Conservation (phyloP, 2,888 invertebrate genomes). For the Tachystola acroxantha region DNA sequence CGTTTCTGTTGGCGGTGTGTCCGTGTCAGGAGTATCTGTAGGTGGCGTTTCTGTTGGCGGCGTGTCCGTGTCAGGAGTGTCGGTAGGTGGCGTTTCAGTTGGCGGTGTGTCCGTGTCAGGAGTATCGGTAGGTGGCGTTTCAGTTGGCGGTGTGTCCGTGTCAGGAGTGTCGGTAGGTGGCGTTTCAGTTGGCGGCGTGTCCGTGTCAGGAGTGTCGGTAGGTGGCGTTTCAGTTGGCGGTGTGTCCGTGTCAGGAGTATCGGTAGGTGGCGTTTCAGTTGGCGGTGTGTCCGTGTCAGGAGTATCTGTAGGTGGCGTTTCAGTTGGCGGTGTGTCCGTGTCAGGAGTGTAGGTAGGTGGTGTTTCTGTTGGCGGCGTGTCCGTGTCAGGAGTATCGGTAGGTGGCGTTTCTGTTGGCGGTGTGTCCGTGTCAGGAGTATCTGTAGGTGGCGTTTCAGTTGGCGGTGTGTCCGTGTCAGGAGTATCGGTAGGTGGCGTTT, state of each 20-base stretch:
- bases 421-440: not conserved
- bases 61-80: not conserved
- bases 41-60: constrained; percentile 4
- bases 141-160: constrained; percentile 7
- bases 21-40: too few species aligned
- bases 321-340: too few species aligned
- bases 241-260: not conserved
- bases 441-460: not conserved
- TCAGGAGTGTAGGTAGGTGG: too few species aligned
- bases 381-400: too few species aligned
- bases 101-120: constrained; percentile 5
- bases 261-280: too few species aligned
- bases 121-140: too few species aligned
- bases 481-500: too few species aligned
- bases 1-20: too few species aligned
- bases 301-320: too few species aligned
- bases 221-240: constrained; percentile 11
- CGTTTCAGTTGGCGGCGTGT: constrained; percentile 1
- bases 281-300: too few species aligned
- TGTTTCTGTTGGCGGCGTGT: too few species aligned
- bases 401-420: not conserved
- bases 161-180: constrained; percentile 6
- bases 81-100: constrained; percentile 9
- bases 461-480: not conserved
- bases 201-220: constrained; percentile 2